Conservation (phyloP, 2,797 vertebrate genomes). For the Sebastes diaconus region DNA sequence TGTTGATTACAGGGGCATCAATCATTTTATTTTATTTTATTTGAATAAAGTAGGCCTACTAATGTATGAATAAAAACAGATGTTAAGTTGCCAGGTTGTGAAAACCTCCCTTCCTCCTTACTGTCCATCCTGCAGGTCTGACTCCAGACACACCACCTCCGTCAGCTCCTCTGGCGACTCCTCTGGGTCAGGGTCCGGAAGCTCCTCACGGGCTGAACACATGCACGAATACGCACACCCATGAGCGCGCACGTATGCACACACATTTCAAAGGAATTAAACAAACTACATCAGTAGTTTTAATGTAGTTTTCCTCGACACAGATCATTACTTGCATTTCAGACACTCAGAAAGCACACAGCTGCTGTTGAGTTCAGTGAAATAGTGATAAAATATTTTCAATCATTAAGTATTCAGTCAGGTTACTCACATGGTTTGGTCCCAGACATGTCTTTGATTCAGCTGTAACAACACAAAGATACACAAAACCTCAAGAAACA, state of each 20-base stretch:
- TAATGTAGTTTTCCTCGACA: neutral
- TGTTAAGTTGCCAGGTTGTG: neutral
- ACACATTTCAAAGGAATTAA: neutral
- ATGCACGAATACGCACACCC: neutral
- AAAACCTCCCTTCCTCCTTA: slow-evolving; percentile 68
- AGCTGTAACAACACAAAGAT: slow-evolving; percentile 17
- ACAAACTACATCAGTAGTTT: neutral
- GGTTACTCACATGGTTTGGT: slow-evolving; percentile 67
- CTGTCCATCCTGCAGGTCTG: slow-evolving; percentile 85
- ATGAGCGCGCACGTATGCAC: neutral
- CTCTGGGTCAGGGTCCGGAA: slow-evolving; percentile 59
- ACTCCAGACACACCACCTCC: slow-evolving; percentile 81
- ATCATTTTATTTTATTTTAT: neutral
- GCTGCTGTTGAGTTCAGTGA: neutral
- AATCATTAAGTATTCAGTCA: neutral
- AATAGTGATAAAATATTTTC: neutral
- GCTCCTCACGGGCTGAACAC: slow-evolving; percentile 35
- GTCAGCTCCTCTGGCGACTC: slow-evolving; percentile 67
- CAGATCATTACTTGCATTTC: neutral
- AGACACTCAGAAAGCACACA: neutral
- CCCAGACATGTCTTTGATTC: slow-evolving; percentile 67
- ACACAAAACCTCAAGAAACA: slow-evolving; percentile 28
- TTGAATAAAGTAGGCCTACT: too few relatives aligned
- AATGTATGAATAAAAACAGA: neutral
- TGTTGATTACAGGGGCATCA: neutral